These are phyloP conservation scores for Papilio glaucus DNA, from an alignment of 1,140 invertebrate species.

Conservation along the genomic window DNA sequence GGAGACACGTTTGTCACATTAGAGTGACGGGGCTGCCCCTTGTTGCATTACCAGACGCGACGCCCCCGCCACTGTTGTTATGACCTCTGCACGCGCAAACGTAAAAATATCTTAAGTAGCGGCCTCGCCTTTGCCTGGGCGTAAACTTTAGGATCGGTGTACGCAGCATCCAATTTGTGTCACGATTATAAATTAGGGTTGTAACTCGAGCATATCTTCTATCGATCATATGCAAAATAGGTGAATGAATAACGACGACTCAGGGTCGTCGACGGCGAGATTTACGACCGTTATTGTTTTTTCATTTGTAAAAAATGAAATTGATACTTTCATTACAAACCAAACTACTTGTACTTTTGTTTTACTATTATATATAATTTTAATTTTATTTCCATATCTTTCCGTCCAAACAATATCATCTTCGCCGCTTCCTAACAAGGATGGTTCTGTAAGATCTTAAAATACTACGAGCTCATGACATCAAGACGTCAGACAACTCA, in stretches of 20 bases:
- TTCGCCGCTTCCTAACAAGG: too few relatives aligned
- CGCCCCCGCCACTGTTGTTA: constrained; percentile 30
- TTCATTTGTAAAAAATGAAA: constrained; percentile 20
- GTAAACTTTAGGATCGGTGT: constrained; percentile 23
- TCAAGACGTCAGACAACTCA: too few relatives aligned
- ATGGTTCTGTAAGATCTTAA: too few relatives aligned
- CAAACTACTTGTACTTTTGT: too few relatives aligned
- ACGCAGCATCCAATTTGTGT: constrained; percentile 20
- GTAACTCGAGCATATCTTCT: constrained; percentile 20
- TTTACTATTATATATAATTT: too few relatives aligned
- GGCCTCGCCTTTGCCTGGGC: background rate
- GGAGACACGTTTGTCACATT: constrained; percentile 65
- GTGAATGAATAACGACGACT: constrained; percentile 18
- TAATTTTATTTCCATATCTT: too few relatives aligned
- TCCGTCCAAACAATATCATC: too few relatives aligned
- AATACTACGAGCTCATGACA: too few relatives aligned
- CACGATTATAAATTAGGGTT: constrained; percentile 35
- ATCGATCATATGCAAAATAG: constrained; percentile 33
- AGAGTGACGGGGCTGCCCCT: constrained; percentile 55
- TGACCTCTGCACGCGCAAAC: constrained; percentile 30
- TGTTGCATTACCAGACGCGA: constrained; percentile 44
- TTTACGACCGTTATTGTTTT: constrained; percentile 21
- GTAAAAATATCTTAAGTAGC: constrained; percentile 4
- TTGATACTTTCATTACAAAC: background rate
- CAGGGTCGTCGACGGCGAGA: background rate